Evolutionary conservation across 2,113 vertebrate species (phyloP).

Genomic region (Microtus richardsoni): DNA sequence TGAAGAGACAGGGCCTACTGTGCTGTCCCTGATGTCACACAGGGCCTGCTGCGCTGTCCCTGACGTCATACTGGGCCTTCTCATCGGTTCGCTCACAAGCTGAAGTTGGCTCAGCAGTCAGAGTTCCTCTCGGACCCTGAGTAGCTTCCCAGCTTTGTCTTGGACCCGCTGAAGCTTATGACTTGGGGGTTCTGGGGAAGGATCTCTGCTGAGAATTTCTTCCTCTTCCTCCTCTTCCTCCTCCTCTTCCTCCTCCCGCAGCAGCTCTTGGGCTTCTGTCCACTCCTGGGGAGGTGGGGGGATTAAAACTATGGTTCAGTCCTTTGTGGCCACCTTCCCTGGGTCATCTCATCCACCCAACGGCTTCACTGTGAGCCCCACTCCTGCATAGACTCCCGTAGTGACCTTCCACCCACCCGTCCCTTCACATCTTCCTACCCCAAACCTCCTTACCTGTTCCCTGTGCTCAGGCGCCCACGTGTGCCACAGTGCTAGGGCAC

Average conservation of each 20-base stretch:
- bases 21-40: neutral
- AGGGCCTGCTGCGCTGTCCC: neutral
- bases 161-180: slow-evolving; percentile 50
- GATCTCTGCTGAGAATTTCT: slow-evolving; percentile 23
- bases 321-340: neutral
- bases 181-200: slow-evolving; percentile 71
- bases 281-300: slow-evolving; percentile 79
- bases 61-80: neutral
- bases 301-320: neutral
- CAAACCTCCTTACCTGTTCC: slow-evolving; percentile 91
- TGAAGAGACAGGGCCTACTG: neutral
- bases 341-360: neutral
- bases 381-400: rapidly evolving
- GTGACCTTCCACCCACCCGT: neutral
- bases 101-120: slow-evolving; percentile 72
- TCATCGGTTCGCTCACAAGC: neutral
- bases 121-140: slow-evolving; percentile 84
- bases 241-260: slow-evolving; percentile 67
- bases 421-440: neutral
- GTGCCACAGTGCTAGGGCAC: slow-evolving; percentile 95
- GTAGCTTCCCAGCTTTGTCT: slow-evolving; percentile 52
- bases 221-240: neutral
- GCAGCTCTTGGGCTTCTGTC: slow-evolving; percentile 83
- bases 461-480: slow-evolving; percentile 92
- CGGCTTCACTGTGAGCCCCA: neutral